These are phyloP conservation scores for Delia radicum DNA, from an alignment of 1,140 invertebrate genomes.

Conservation along the genomic window DNA sequence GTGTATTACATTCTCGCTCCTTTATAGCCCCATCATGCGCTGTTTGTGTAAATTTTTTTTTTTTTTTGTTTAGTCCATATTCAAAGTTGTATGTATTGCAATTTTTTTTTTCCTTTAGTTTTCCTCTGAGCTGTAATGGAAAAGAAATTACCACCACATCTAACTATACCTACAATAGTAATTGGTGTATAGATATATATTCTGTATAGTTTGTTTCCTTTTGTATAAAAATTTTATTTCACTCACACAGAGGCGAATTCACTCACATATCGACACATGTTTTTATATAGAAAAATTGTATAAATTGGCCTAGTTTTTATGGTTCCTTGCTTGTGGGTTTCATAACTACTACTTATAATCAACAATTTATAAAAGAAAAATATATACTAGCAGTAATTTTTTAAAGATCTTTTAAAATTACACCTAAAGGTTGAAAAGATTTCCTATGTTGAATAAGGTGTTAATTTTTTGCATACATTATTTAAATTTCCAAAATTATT, in stretches of 20 bases:
- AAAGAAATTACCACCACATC: neutral
- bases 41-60: neutral
- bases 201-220: neutral
- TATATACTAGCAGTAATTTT: too few relatives aligned
- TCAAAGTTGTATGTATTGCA: neutral
- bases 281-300: neutral
- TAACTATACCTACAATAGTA: neutral
- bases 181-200: neutral
- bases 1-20: neutral
- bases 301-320: conserved; percentile 6
- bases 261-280: neutral
- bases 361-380: too few relatives aligned
- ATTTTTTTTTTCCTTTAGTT: too few relatives aligned
- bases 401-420: too few relatives aligned
- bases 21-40: neutral
- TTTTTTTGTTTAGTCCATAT: neutral
- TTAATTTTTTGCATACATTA: too few relatives aligned
- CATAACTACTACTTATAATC: too few relatives aligned
- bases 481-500: too few relatives aligned
- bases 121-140: too few relatives aligned
- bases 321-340: too few relatives aligned
- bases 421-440: too few relatives aligned
- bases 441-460: too few relatives aligned
- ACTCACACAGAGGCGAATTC: neutral
- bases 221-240: neutral